phyloP scores from a whole-genome alignment of 2,797 vertebrate species.

The Cygnus olor region DNA sequence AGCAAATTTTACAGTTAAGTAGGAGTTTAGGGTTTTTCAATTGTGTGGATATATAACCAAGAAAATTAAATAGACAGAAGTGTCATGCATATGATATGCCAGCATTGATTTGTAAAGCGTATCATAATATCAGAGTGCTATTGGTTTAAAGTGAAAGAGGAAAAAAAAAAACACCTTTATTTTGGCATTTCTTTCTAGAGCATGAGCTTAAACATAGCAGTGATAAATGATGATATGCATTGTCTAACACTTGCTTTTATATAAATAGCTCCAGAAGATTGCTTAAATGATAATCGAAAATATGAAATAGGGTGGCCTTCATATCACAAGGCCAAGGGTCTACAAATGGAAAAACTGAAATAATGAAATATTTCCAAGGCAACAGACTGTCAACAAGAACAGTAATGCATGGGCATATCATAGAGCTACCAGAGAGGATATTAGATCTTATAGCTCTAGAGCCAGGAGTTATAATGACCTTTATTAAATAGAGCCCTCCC shows the following conservation, averaged over 20 bases:
- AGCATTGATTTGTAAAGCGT: constrained; percentile 67
- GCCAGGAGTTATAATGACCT: constrained; percentile 80
- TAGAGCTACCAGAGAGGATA: constrained; percentile 80
- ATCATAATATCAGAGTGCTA: constrained; percentile 38
- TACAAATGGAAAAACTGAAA: constrained; percentile 86
- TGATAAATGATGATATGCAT: constrained; percentile 84
- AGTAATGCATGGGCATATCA: constrained; percentile 84
- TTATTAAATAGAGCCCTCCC: constrained; percentile 80
- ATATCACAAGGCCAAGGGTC: constrained; percentile 86
- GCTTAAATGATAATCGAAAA: constrained; percentile 87
- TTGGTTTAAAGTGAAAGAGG: constrained; percentile 65
- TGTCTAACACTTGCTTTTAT: constrained; percentile 83
- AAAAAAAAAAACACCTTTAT: background rate
- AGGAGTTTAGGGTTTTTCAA: constrained; percentile 9
- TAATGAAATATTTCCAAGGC: constrained; percentile 88
- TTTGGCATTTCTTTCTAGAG: constrained; percentile 71
- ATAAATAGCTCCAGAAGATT: constrained; percentile 84
- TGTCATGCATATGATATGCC: constrained; percentile 51
- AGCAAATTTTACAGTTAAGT: constrained; percentile 54
- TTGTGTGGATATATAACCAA: constrained; percentile 42
- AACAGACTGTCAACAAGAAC: constrained; percentile 85
- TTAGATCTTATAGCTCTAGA: constrained; percentile 78
- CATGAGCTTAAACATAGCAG: constrained; percentile 73
- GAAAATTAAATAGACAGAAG: constrained; percentile 68
- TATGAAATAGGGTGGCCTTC: constrained; percentile 86